Conservation (phyloP, 2,113 vertebrate genomes). For the Naja naja region DNA sequence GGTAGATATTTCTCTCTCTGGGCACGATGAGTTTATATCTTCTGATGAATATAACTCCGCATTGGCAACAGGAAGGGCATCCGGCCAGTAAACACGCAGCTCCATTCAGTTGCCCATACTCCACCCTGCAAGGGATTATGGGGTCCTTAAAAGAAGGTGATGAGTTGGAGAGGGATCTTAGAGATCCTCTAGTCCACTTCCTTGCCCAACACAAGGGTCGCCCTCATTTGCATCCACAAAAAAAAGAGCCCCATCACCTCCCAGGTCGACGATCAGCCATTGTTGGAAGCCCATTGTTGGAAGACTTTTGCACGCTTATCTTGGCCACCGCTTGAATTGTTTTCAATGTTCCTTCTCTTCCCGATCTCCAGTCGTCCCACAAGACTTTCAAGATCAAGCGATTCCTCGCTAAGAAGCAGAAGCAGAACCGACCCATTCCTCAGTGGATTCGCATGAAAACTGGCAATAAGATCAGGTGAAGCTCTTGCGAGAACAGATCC, state of each 20-base stretch:
- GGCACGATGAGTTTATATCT: too few relatives aligned
- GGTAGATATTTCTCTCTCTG: too few relatives aligned
- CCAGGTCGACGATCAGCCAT: background rate
- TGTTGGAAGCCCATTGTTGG: too few relatives aligned
- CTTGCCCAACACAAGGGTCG: background rate
- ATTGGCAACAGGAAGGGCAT: too few relatives aligned
- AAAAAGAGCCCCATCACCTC: background rate
- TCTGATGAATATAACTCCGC: too few relatives aligned
- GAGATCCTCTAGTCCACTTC: background rate
- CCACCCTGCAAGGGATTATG: too few relatives aligned
- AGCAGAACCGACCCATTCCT: conserved; percentile 96
- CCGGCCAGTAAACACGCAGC: too few relatives aligned
- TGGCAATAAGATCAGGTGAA: conserved; percentile 96
- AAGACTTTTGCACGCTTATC: background rate
- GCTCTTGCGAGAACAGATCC: background rate
- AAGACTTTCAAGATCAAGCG: conserved; percentile 98
- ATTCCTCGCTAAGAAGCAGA: conserved; percentile 97
- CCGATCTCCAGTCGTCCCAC: conserved; percentile 84
- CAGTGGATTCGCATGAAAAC: conserved; percentile 99
- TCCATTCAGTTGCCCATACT: too few relatives aligned
- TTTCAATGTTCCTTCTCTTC: background rate
- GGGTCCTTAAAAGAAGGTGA: too few relatives aligned
- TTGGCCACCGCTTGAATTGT: background rate
- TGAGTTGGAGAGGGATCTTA: background rate
- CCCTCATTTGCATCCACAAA: background rate